phyloP scores from a whole-genome alignment of 2,888 invertebrate genomes.

The Drosophila melanosoma region DNA sequence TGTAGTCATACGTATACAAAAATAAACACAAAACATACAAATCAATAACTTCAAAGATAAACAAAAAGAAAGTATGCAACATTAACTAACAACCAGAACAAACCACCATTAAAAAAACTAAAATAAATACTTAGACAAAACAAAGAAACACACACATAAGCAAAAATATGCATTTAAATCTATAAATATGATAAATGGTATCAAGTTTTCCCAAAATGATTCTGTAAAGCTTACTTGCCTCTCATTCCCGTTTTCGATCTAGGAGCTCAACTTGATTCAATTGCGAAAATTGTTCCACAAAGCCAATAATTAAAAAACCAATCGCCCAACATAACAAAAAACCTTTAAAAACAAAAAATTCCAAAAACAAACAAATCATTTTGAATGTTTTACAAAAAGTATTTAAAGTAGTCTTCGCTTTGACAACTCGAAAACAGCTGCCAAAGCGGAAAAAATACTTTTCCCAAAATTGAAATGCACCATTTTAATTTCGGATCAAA shows the following conservation, averaged over 20 bases:
- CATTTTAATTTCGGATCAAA: conserved; percentile 64
- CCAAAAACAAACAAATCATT: conserved; percentile 34
- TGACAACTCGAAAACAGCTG: conserved; percentile 52
- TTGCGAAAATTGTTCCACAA: conserved; percentile 84
- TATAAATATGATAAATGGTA: conserved; percentile 79
- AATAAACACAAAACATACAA: conserved; percentile 40
- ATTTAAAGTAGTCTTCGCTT: conserved; percentile 60
- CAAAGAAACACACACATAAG: conserved; percentile 46
- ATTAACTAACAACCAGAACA: conserved; percentile 77
- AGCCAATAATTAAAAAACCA: conserved; percentile 51
- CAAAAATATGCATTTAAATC: conserved; percentile 55
- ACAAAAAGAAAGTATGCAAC: conserved; percentile 79
- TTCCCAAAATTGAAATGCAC: conserved; percentile 65
- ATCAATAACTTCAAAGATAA: conserved; percentile 61
- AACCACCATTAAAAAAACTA: conserved; percentile 58
- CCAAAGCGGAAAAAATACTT: conserved; percentile 63
- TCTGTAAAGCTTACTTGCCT: conserved; percentile 85
- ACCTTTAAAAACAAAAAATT: conserved; percentile 7
- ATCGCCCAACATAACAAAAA: conserved; percentile 38
- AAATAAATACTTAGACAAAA: conserved; percentile 42
- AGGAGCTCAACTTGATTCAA: conserved; percentile 85
- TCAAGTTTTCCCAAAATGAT: conserved; percentile 85
- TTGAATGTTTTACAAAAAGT: conserved; percentile 78
- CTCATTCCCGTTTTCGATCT: conserved; percentile 85
- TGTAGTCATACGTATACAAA: conserved; percentile 65